Percentiles rank a stretch among this genome's conserved stretches.
Evolutionary conservation across 2,888 invertebrate species (phyloP).

Genomic region (Drosophila fulvimacula): DNA sequence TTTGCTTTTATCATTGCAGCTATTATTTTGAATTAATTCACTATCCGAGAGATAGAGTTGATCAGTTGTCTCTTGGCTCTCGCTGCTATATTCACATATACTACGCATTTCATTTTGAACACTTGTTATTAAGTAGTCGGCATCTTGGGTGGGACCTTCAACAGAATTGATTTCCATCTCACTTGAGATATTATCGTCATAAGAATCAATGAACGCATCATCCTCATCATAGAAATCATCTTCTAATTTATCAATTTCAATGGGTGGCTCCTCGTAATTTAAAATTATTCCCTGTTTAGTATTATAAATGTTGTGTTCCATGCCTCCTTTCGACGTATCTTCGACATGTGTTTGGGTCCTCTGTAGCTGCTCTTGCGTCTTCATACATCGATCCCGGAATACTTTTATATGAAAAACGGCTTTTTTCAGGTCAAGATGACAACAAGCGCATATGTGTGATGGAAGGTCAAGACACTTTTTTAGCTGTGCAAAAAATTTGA

Average conservation of each 20-base stretch:
- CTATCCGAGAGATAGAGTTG: conserved; percentile 2
- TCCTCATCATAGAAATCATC: conserved; percentile 6
- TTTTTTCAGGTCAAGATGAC: conserved; percentile 53
- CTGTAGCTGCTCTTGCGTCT: conserved; percentile 44
- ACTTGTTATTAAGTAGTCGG: conserved; percentile 20
- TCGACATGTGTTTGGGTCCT: neutral
- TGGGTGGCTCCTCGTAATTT: neutral
- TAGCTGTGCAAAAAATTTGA: conserved; percentile 29
- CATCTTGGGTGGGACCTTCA: conserved; percentile 21
- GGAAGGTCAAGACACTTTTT: conserved; percentile 39
- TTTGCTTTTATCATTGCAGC: neutral
- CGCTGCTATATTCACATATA: conserved; percentile 29
- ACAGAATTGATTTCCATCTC: neutral
- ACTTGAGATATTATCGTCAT: neutral
- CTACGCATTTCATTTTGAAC: conserved; percentile 30
- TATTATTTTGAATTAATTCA: neutral
- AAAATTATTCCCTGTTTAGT: neutral
- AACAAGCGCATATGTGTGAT: conserved; percentile 58
- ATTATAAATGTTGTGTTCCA: neutral
- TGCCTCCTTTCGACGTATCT: neutral
- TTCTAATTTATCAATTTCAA: neutral
- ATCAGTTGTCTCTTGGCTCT: conserved; percentile 16
- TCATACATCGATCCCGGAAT: conserved; percentile 56
- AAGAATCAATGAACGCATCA: conserved; percentile 17
- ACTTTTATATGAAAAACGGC: conserved; percentile 32